Base-by-base conservation (phyloP, 2,888 invertebrate genomes). In the Synergus gifuensis region DNA sequence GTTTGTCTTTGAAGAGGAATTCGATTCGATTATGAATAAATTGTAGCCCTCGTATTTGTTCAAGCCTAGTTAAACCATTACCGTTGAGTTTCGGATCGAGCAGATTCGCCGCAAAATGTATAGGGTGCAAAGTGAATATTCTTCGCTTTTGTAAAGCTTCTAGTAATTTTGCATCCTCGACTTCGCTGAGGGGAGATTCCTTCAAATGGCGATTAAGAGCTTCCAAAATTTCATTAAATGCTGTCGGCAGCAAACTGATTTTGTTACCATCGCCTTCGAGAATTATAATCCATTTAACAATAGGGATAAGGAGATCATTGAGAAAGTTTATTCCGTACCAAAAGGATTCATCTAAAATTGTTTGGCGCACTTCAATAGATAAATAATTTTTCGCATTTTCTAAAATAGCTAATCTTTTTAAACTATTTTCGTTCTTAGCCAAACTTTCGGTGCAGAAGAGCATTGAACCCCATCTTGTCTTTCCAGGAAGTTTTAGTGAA, bases 21-120 rank as follows among this genome's bases (percentile, higher is more conserved):
- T 11, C 11, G 7, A 62, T 11, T 22, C 22, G 5, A 62, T 62
- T 18, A 22, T 62, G 62, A 62, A 62, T 62, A 22, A 62, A 62
- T 62, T 62, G n/a, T 22, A 22, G 0, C 3, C 28, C 22, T 18
- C 11, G 11, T 22, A 22, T 22, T 62, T 62, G 62, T 5, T 62
- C 28, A 7, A 62, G 18, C 28, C 22, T 18, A 11, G 62, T 22
- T 22, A 62, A 62, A 5, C 62, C 62, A 18, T 22, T 22, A 49
- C 77, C 78, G 66, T 79, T 78, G 14, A 73, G 76, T 36, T 69
- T 77, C 36, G 81, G 79, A 80, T 82, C 78, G 28, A 83, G 49
- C 76, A 83, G 76, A 73, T 82, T 83, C 22, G 83, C 83, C 12
- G 80, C 84, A 54, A 63, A 83, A 76, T 84, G 83, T n/a, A 83